Evolutionary conservation across 2,888 invertebrate species (phyloP), one percentile per base, ranked within the genome.

Genomic region (Latrodectus hesperus): DNA sequence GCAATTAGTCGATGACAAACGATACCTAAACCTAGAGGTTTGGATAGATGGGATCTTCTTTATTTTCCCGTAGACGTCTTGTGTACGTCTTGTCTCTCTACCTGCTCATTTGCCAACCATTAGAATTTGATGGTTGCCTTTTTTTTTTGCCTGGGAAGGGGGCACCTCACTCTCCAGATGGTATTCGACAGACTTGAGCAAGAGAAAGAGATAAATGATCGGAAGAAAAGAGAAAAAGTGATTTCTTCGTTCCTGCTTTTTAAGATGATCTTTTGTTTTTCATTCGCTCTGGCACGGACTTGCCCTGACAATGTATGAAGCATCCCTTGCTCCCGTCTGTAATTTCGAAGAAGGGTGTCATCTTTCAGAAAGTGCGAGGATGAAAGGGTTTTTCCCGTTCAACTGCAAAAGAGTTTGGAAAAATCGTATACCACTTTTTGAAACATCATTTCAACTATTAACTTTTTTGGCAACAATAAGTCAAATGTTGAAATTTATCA

Each of bases 1-100:
- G 86, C 81, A 87, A 87, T 87, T 87, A 87, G 86, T 60, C 86
- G 81, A 87, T 81, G 86, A 87, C 86, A 87, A 87, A 87, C 86
- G 86, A 87, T 87, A 77, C 55, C 60, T 53, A 64, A 79, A 53
- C 75, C 85, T 71, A 60, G 51, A 78, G 74, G 80, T 74, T 38
- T 68, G 74, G 52, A 14, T 53, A 65, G 64, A 53, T 75, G 64
- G 26, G 51, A 26, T 52, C 14, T 53, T 12, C 14, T n/a, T 55
- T 22, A 12, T 38, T 38, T 38, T 10, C 49, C 60, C 70, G 16
- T 53, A 65, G 77, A 64, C 65, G 55, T 67, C 73, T 52, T 73
- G 53, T 17, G 38, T 26, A 67, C 38, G 67, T 77, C 38, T 38
- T 38, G 38, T 38, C 38, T 38, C 38, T 38, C 67, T 81, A 87